A percentile compares a stretch with the other conserved stretches of the same genome.
These are phyloP conservation scores for Bactericera cockerelli DNA, from an alignment of 1,140 invertebrate genomes.

Conservation along the genomic window DNA sequence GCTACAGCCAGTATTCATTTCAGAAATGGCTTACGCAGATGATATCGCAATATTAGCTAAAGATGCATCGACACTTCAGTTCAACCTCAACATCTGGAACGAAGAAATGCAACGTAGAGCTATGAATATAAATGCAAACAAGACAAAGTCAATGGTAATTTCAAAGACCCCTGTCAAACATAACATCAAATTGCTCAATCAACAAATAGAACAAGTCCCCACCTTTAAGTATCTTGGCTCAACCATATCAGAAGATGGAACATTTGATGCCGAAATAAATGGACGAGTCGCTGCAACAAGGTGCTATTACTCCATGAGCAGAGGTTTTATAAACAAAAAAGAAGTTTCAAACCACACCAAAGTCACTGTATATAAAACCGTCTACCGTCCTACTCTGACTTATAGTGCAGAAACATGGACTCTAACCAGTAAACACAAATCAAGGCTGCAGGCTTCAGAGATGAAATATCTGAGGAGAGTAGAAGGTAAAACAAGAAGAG, in stretches of 20 bases:
- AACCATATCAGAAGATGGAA: background rate
- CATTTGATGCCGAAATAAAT: background rate
- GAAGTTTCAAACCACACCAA: background rate
- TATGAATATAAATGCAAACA: background rate
- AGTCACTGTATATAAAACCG: background rate
- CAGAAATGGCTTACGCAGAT: background rate
- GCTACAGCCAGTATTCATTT: background rate
- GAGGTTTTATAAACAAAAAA: background rate
- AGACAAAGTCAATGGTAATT: background rate
- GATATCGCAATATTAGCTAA: background rate
- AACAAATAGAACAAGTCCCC: background rate
- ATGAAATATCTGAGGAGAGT: conserved; percentile 3
- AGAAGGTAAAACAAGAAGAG: conserved; percentile 9
- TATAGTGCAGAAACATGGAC: conserved; percentile 5
- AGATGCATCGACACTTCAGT: background rate
- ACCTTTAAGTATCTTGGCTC: background rate
- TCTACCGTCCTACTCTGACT: background rate
- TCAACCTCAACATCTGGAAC: background rate
- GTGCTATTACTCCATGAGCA: background rate
- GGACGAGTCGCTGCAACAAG: background rate
- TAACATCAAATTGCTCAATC: background rate
- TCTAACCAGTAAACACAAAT: background rate
- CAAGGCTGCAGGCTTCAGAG: background rate
- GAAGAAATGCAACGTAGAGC: background rate
- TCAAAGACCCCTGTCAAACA: background rate